These are phyloP conservation scores for Trachymyrmex cornetzi DNA, from an alignment of 1,140 invertebrate species.

Conservation along the genomic window DNA sequence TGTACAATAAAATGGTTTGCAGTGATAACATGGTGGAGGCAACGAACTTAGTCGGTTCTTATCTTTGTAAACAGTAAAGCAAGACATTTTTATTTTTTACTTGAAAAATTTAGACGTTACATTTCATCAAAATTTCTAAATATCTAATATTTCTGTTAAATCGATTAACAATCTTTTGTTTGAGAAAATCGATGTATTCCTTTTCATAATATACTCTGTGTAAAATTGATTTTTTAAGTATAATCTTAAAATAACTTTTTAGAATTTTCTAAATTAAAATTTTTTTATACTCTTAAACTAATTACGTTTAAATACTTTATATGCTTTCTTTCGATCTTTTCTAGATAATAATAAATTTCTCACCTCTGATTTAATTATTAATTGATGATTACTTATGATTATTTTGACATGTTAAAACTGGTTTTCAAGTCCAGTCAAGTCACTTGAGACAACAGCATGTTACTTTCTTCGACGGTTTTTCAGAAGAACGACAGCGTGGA, in stretches of 20 bases:
- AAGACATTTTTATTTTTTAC: constrained; percentile 58
- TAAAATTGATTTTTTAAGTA: not conserved
- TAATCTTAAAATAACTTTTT: not conserved
- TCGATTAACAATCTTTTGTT: constrained; percentile 48
- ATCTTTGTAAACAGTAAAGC: not conserved
- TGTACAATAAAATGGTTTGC: constrained; percentile 71
- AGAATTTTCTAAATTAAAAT: not conserved
- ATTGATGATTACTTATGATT: constrained; percentile 8
- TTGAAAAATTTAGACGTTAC: not conserved
- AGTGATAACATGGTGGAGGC: constrained; percentile 71
- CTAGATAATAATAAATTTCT: not conserved
- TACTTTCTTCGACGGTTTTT: constrained; percentile 29
- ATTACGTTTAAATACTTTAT: not conserved
- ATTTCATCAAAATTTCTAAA: constrained; percentile 42
- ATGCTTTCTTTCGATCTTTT: not conserved
- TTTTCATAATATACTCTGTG: not conserved
- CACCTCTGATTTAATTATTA: not conserved
- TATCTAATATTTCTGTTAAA: constrained; percentile 19
- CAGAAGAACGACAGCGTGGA: constrained; percentile 52
- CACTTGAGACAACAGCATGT: constrained; percentile 68
- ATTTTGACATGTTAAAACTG: constrained; percentile 63
- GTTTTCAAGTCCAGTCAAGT: constrained; percentile 73
- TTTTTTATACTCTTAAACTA: not conserved
- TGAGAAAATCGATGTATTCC: constrained; percentile 26
- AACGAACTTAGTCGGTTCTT: constrained; percentile 50